A percentile compares a stretch with the other conserved stretches of the same genome.
Conservation (phyloP, 2,113 vertebrate genomes). For the Neoarius graeffei region DNA sequence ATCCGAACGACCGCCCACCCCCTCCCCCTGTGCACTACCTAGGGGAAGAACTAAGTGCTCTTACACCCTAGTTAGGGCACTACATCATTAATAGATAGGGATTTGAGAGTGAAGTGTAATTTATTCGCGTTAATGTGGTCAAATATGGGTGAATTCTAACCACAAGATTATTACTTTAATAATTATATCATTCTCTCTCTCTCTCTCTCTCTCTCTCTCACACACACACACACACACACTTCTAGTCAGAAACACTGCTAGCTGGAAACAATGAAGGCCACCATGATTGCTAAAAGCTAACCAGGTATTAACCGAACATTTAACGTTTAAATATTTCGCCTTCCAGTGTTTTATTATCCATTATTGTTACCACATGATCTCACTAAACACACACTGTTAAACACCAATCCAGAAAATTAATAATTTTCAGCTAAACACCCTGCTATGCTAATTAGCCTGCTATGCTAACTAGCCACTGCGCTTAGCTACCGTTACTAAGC, state of each 20-base stretch:
- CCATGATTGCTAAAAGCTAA: neutral
- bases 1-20: neutral
- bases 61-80: neutral
- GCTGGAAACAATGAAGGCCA: slow-evolving; percentile 1
- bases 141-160: neutral
- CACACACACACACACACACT: neutral
- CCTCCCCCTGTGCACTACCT: neutral
- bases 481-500: neutral
- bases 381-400: neutral
- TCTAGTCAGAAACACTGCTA: neutral
- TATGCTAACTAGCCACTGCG: neutral
- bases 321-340: neutral
- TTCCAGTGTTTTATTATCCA: too few relatives aligned
- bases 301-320: neutral
- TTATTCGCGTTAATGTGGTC: neutral
- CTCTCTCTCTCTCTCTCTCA: too few relatives aligned
- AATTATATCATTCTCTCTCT: neutral
- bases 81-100: neutral
- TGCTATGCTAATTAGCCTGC: neutral
- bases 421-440: neutral
- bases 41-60: neutral
- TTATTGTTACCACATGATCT: too few relatives aligned
- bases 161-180: too few relatives aligned
- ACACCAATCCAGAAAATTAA: too few relatives aligned
- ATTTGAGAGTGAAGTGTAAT: neutral